phyloP scores from a whole-genome alignment of 2,888 invertebrate species.

The Cataglyphis altisquamis region DNA sequence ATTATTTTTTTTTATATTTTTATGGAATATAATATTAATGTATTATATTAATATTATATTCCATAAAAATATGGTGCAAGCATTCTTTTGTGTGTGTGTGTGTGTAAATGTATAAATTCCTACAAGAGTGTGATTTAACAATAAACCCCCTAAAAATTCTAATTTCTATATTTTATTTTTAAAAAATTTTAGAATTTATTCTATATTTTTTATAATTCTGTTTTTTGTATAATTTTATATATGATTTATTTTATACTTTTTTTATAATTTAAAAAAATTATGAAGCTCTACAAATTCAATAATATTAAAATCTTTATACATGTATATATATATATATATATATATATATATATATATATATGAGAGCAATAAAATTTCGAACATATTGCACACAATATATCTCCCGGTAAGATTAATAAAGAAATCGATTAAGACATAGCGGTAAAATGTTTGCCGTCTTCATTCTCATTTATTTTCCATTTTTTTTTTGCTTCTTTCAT shows the following conservation, averaged over 20 bases:
- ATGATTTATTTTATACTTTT: background rate
- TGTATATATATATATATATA: no score
- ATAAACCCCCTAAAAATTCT: background rate
- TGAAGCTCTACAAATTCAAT: background rate
- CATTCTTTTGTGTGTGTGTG: background rate
- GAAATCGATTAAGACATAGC: background rate
- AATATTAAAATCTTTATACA: background rate
- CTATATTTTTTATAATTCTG: background rate
- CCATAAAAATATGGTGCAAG: background rate
- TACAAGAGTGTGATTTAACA: background rate
- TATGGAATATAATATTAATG: background rate
- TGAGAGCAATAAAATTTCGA: background rate
- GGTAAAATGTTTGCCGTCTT: constrained; percentile 5
- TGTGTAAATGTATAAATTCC: background rate
- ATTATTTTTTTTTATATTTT: background rate
- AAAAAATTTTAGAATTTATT: background rate
- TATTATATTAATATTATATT: no score
- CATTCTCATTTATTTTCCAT: background rate
- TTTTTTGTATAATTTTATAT: background rate
- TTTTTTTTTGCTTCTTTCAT: background rate
- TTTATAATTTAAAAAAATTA: background rate
- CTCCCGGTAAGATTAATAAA: background rate
- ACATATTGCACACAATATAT: background rate
- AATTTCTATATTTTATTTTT: no score
- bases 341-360: no score